Evolutionary conservation across 1,140 invertebrate species (phyloP).

Genomic region (Eumaeus atala): DNA sequence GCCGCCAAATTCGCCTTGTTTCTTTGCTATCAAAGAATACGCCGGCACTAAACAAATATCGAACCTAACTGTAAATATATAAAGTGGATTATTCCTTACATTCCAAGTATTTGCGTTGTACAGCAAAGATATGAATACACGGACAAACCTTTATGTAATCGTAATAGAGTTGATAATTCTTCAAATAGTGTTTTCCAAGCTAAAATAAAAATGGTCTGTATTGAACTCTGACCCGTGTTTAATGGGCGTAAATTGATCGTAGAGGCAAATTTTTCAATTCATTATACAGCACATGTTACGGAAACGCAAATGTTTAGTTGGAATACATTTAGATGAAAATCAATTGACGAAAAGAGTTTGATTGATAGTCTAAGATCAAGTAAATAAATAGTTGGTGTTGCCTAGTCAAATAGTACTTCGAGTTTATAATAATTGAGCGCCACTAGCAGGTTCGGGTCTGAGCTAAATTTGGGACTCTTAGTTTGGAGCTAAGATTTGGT

Average conservation of each 20-base stretch:
- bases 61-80: conserved; percentile 11
- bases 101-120: too few species aligned
- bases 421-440: too few species aligned
- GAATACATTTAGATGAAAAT: too few species aligned
- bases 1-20: conserved; percentile 43
- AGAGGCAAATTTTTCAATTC: conserved; percentile 27
- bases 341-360: too few species aligned
- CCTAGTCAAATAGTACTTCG: too few species aligned
- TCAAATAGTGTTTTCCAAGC: conserved; percentile 11
- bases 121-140: not conserved
- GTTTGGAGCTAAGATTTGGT: too few species aligned
- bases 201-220: conserved; percentile 19
- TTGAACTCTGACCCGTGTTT: conserved; percentile 45
- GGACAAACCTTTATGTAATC: conserved; percentile 10
- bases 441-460: too few species aligned
- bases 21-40: conserved; percentile 35
- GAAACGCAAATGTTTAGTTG: too few species aligned
- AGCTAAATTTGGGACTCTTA: too few species aligned
- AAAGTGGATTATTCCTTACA: not conserved
- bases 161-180: conserved; percentile 15
- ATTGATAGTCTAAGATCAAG: too few species aligned
- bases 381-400: too few species aligned
- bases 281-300: too few species aligned
- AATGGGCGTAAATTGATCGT: conserved; percentile 52
- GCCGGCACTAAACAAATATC: conserved; percentile 25